These are phyloP conservation scores for Petaurus breviceps DNA, from an alignment of 2,113 vertebrate species.

Conservation along the genomic window DNA sequence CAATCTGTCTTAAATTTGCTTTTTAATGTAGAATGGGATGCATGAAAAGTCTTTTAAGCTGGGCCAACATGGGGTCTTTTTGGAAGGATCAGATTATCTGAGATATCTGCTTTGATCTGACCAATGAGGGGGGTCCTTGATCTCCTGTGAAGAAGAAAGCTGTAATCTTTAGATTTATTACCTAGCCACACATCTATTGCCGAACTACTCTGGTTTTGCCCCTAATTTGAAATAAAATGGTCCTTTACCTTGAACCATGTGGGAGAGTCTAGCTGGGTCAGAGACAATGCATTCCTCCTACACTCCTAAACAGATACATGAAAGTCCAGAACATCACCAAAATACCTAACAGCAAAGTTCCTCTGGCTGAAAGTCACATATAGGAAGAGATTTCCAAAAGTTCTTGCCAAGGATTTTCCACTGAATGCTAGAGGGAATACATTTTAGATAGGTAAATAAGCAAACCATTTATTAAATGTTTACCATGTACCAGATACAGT, in stretches of 20 bases:
- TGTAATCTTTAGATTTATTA: constrained; percentile 69
- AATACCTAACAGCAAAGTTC: neutral
- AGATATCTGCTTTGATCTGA: constrained; percentile 64
- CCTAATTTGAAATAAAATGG: constrained; percentile 65
- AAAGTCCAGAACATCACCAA: neutral
- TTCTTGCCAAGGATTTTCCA: constrained; percentile 40
- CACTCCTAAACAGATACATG: neutral
- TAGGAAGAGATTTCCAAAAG: neutral
- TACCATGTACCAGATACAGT: neutral
- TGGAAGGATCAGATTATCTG: constrained; percentile 63
- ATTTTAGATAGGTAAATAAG: constrained; percentile 8
- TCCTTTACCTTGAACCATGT: constrained; percentile 50
- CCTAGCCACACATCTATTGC: constrained; percentile 61
- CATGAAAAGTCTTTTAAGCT: constrained; percentile 33
- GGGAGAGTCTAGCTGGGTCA: constrained; percentile 17
- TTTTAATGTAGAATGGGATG: constrained; percentile 28
- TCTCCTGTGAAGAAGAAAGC: constrained; percentile 54
- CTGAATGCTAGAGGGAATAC: constrained; percentile 16
- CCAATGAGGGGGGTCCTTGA: constrained; percentile 57
- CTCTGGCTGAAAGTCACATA: neutral
- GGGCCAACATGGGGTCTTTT: constrained; percentile 53
- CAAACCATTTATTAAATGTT: neutral
- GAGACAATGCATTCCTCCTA: constrained; percentile 25
- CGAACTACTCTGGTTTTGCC: constrained; percentile 53
- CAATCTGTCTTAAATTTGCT: constrained; percentile 19